Evolutionary conservation across 1,140 invertebrate species (phyloP).

Genomic region (Goniozus legneri): DNA sequence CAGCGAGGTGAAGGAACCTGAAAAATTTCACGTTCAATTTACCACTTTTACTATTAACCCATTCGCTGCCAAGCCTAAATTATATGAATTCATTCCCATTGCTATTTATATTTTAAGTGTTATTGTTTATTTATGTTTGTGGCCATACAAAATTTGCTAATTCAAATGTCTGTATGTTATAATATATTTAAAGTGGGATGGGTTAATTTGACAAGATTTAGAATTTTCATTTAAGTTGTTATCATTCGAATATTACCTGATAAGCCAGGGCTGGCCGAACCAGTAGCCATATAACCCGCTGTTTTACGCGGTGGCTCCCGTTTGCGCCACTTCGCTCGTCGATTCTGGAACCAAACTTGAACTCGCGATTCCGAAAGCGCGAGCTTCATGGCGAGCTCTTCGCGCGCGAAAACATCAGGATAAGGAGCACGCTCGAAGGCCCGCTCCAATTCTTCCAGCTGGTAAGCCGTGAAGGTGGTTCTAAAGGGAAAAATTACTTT

Average conservation of each 20-base stretch:
- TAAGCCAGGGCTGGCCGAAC: conserved; percentile 59
- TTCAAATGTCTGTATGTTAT: too few relatives aligned
- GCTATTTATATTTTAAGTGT: too few relatives aligned
- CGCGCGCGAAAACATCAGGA: conserved; percentile 93
- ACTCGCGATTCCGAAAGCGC: conserved; percentile 90
- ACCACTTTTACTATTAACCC: conserved; percentile 6
- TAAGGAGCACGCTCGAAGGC: conserved; percentile 94
- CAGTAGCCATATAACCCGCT: conserved; percentile 66
- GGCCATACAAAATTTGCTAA: too few relatives aligned
- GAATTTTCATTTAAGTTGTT: background rate
- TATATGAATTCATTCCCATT: too few relatives aligned
- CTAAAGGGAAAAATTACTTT: conserved; percentile 54
- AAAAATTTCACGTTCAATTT: conserved; percentile 24
- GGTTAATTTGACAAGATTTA: too few relatives aligned
- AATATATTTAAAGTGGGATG: too few relatives aligned
- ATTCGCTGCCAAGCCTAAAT: too few relatives aligned
- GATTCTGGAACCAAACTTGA: conserved; percentile 93
- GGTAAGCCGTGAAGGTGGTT: conserved; percentile 95
- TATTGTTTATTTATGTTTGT: too few relatives aligned
- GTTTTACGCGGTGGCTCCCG: conserved; percentile 94
- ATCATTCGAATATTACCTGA: conserved; percentile 30
- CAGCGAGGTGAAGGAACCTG: conserved; percentile 62
- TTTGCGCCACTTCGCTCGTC: conserved; percentile 96
- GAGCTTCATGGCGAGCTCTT: conserved; percentile 87
- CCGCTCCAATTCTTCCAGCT: conserved; percentile 89